Evolutionary conservation across 2,888 invertebrate genomes (phyloP), one percentile per base, ranked within the genome.

Genomic region (Protodeltote pygarga): DNA sequence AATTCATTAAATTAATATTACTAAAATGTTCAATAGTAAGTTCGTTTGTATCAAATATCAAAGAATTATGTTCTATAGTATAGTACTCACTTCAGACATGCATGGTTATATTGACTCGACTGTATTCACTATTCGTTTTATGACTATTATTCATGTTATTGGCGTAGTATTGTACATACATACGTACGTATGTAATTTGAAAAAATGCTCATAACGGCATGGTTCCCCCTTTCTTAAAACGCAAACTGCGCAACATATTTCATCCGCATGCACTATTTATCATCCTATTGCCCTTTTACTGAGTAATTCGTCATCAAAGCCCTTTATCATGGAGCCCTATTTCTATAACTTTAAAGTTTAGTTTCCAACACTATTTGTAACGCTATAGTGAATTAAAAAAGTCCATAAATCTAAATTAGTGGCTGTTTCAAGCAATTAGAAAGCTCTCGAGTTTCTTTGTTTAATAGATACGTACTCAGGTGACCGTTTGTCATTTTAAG

Each of bases 401-500:
- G 35, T 49, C 45, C 74, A 75, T 81, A 80, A 80, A 80, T 79
- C 70, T 71, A 73, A 79, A 77, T 77, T 67, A 67, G 75, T 70
- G 65, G 65, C 65, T 70, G 77, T 78, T 79, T 59, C 58, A 66
- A 75, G 81, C 82, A 84, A 87, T 87, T 87, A 85, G 83, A 83
- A 86, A 86, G 85, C 69, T 75, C 71, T 65, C 71, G 64, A 65
- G 77, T 74, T 72, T 77, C 85, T 84, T 86, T 87, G 86, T 86
- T 81, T 77, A 71, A 52, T 60, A 65, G 63, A 57, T 65, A 55
- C 29, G 44, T 45, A 49, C 38, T 51, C 60, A 48, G 50, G 48
- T 46, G 44, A 40, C 31, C 50, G 39, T 69, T 65, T 62, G 59
- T 67, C 69, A 62, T 65, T 47, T 29, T 42, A 8, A 5, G 69